phyloP scores from a whole-genome alignment of 2,888 invertebrate genomes.

The Nezara viridula region DNA sequence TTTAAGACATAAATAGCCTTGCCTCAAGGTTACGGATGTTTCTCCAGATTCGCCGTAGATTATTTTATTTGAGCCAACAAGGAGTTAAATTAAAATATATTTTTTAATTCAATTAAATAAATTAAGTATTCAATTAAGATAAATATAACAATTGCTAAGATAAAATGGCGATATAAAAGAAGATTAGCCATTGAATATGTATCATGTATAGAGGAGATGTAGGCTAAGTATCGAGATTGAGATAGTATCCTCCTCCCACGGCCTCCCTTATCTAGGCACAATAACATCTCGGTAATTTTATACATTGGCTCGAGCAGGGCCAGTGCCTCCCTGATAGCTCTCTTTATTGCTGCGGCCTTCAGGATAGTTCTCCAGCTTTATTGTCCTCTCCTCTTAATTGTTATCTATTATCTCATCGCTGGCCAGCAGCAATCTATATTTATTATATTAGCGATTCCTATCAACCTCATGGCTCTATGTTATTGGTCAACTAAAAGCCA shows the following conservation, averaged over 20 bases:
- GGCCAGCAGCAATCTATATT: background rate
- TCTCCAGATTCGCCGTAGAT: too few relatives aligned
- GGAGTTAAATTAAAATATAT: too few relatives aligned
- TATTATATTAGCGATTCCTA: background rate
- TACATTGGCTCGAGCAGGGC: background rate
- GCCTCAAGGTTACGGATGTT: too few relatives aligned
- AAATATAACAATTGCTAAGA: background rate
- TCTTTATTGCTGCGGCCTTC: background rate
- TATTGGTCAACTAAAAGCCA: background rate
- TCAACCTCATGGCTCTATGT: background rate
- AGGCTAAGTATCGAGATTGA: background rate
- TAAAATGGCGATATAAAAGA: background rate
- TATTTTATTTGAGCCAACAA: too few relatives aligned
- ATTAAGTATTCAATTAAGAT: background rate
- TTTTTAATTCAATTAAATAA: background rate
- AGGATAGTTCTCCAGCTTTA: background rate
- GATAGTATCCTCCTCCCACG: background rate
- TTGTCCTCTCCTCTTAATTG: background rate
- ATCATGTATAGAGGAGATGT: background rate
- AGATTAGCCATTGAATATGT: background rate
- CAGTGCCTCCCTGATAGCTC: background rate
- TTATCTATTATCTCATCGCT: background rate
- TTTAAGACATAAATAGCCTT: too few relatives aligned
- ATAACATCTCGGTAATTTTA: slow-evolving; percentile 11
- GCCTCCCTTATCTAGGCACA: background rate